Evolutionary conservation across 2,888 invertebrate genomes (phyloP).

Genomic region (Eudemis profundana): DNA sequence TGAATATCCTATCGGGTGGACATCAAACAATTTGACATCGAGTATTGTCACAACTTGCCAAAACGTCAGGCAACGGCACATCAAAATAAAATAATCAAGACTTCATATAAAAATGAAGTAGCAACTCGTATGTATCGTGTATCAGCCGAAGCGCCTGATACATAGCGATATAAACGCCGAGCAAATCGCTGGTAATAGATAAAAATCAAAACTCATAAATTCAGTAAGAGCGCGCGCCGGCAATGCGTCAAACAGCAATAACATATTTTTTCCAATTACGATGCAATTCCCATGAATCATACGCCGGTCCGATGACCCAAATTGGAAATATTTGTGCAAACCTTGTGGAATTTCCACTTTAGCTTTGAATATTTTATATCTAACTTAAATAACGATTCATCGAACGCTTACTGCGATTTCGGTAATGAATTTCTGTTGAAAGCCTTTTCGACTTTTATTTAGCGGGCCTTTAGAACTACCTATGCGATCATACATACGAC

Average conservation of each 20-base stretch:
- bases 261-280: slow-evolving; percentile 83
- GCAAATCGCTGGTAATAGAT: slow-evolving; percentile 6
- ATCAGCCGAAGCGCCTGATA: too few relatives aligned
- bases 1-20: too few relatives aligned
- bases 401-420: slow-evolving; percentile 14
- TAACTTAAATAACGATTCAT: slow-evolving; percentile 12
- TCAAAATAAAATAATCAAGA: too few relatives aligned
- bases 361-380: slow-evolving; percentile 51
- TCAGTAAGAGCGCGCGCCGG: slow-evolving; percentile 53
- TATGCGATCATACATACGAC: too few relatives aligned
- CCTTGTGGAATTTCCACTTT: slow-evolving; percentile 65
- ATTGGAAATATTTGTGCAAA: slow-evolving; percentile 76
- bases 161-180: neutral
- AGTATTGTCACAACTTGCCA: too few relatives aligned
- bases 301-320: slow-evolving; percentile 65
- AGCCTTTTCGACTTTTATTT: neutral
- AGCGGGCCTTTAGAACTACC: too few relatives aligned
- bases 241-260: slow-evolving; percentile 80
- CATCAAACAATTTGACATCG: too few relatives aligned
- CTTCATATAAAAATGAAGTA: too few relatives aligned
- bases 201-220: slow-evolving; percentile 12
- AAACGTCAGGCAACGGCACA: too few relatives aligned
- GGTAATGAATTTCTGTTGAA: slow-evolving; percentile 8
- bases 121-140: too few relatives aligned
- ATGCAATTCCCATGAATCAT: slow-evolving; percentile 82